Evolutionary conservation across 2,113 vertebrate species (phyloP).

Genomic region (Carollia perspicillata): DNA sequence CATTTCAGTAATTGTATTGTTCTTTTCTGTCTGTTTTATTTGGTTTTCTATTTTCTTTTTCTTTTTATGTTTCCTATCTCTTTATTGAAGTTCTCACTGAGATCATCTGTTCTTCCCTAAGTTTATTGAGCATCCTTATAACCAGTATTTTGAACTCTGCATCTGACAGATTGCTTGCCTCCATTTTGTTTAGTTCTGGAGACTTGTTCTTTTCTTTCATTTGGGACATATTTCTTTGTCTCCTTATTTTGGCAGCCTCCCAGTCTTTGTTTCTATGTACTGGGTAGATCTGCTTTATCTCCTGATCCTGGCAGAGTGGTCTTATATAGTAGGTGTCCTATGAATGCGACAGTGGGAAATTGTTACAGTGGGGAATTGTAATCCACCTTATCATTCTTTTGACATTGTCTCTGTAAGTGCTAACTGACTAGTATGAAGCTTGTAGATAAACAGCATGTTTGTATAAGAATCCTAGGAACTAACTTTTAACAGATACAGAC

Average conservation of each 20-base stretch:
- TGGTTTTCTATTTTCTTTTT: no score
- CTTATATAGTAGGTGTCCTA: not conserved
- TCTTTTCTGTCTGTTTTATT: not conserved
- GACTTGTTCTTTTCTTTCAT: not conserved
- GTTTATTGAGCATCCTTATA: not conserved
- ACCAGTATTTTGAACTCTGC: not conserved
- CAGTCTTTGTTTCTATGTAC: not conserved
- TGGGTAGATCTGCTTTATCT: not conserved
- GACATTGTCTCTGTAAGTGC: no score
- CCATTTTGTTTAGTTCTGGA: not conserved
- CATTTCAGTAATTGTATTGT: not conserved
- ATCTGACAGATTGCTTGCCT: not conserved
- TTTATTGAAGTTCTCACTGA: not conserved
- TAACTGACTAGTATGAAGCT: no score
- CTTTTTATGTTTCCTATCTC: not conserved
- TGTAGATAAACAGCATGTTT: no score
- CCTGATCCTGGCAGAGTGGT: not conserved
- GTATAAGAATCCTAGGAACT: no score
- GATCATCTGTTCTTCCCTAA: not conserved
- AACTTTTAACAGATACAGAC: no score
- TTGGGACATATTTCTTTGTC: not conserved
- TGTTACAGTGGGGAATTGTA: no score
- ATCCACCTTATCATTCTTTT: no score
- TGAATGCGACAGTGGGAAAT: not conserved
- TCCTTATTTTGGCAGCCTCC: not conserved